Conservation (phyloP, 2,888 invertebrate genomes). For the Ischnus inquisitorius region DNA sequence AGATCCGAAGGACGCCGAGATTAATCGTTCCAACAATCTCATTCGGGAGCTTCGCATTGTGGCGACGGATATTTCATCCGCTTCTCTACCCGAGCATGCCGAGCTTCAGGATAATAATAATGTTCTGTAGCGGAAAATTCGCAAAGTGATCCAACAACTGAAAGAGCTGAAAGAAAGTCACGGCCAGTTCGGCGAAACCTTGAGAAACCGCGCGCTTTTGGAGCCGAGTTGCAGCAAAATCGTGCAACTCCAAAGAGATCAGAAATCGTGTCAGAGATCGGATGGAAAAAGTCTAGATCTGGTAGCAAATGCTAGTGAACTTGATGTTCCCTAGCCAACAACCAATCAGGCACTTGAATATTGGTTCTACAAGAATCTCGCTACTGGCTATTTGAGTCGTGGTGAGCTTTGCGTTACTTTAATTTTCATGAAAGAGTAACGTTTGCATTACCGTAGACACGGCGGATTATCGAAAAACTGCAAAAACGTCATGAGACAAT, state of each 20-base stretch:
- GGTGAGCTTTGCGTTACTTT: no score
- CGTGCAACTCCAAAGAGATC: conserved; percentile 85
- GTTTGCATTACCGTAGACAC: no score
- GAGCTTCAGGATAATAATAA: conserved; percentile 87
- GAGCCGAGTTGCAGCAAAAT: conserved; percentile 58
- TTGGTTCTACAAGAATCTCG: no score
- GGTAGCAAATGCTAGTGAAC: no score
- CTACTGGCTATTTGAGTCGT: no score
- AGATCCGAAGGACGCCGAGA: conserved; percentile 93
- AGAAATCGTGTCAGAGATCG: no score
- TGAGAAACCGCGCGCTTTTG: conserved; percentile 18
- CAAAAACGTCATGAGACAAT: no score
- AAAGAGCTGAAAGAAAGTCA: conserved; percentile 88
- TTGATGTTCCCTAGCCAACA: no score
- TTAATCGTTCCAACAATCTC: conserved; percentile 90
- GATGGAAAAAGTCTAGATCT: no score
- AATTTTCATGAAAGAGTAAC: no score
- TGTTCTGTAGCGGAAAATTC: conserved; percentile 88
- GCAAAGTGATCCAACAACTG: conserved; percentile 89
- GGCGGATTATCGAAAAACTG: no score
- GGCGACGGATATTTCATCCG: conserved; percentile 85
- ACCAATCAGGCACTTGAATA: no score
- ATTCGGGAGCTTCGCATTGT: conserved; percentile 91
- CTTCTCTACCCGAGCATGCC: conserved; percentile 85
- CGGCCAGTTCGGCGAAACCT: conserved; percentile 85